A percentile compares a stretch with the other conserved stretches of the same genome.
Conservation (phyloP, 2,113 vertebrate genomes). For the Geothlypis trichas region DNA sequence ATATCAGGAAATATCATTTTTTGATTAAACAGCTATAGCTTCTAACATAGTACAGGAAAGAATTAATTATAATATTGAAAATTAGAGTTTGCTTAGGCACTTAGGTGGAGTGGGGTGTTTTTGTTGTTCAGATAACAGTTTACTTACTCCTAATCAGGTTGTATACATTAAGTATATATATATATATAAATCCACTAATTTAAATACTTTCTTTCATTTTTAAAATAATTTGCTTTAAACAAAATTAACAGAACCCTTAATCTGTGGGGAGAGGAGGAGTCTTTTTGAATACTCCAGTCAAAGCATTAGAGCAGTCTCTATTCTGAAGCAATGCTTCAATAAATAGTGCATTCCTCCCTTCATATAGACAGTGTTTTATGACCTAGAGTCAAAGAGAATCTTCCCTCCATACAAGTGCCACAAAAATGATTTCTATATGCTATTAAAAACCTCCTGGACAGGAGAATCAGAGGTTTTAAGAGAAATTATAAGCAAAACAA, state of each 20-base stretch:
- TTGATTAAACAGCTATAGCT: neutral
- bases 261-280: fast-evolving
- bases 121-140: neutral
- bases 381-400: neutral
- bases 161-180: neutral
- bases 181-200: neutral
- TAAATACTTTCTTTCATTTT: neutral
- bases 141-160: neutral
- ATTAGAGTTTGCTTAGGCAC: neutral
- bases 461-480: neutral
- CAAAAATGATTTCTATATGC: neutral
- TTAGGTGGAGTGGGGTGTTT: fast-evolving
- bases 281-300: neutral
- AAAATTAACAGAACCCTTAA: neutral
- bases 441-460: neutral
- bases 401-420: neutral
- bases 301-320: neutral
- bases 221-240: neutral
- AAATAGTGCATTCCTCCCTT: neutral
- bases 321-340: neutral
- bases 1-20: neutral
- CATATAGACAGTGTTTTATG: neutral
- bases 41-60: neutral
- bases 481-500: neutral
- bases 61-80: neutral